Evolutionary conservation across 2,888 invertebrate species (phyloP), one percentile per base, ranked within the genome.

Genomic region (Thysanoteuthis rhombus): DNA sequence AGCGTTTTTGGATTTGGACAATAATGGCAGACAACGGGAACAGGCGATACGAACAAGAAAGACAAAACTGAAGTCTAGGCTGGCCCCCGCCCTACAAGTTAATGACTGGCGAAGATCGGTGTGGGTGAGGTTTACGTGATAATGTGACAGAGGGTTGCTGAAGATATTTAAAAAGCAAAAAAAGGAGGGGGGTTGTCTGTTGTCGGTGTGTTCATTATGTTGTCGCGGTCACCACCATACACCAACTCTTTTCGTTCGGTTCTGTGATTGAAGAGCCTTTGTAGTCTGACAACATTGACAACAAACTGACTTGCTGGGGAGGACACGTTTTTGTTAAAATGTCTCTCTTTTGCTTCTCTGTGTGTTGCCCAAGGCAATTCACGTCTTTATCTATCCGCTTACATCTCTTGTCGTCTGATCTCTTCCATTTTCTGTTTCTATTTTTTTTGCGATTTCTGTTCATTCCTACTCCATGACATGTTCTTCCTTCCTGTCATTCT

Each of bases 171-270:
- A 75, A 75, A n/a, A n/a, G 36, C 12, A 75, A n/a, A 75, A n/a
- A n/a, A 75, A n/a, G 19, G 36, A 2, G 36, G 75, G 4, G n/a
- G n/a, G 75, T n/a, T 75, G 75, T 75, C 75, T 75, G 75, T 75
- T 75, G 36, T 75, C n/a, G n/a, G 75, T 75, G 75, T 75, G 75
- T 75, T n/a, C n/a, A 16, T 36, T n/a, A 16, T n/a, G n/a, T 75
- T n/a, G 75, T 75, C 75, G 75, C 75, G 75, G 75, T n/a, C 75
- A 75, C n/a, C 75, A n/a, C 75, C 75, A n/a, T 75, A n/a, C 75
- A 12, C n/a, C n/a, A 75, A n/a, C 75, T 1, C 75, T 36, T n/a
- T 36, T 32, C 75, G 16, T n/a, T n/a, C n/a, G n/a, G 16, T 36
- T 75, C 52, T n/a, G 75, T 75, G 75, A 75, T 75, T n/a, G 75